Evolutionary conservation across 2,113 vertebrate genomes (phyloP).

Genomic region (Nyctibius bracteatus): DNA sequence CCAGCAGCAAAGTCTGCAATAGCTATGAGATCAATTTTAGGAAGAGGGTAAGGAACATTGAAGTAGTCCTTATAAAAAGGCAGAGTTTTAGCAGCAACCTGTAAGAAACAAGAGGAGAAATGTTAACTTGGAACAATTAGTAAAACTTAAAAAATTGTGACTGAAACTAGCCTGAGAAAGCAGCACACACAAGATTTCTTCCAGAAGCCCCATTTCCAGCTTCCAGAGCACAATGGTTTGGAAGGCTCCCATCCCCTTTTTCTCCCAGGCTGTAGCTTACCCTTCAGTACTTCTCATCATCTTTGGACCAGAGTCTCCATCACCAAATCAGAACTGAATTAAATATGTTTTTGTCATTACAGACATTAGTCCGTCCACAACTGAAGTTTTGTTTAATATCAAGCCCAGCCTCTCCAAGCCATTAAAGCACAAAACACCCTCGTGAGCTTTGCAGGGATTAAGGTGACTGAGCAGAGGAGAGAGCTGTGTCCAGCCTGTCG

Average conservation of each 20-base stretch:
- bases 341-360: background rate
- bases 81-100: constrained; percentile 99
- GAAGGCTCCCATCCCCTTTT: background rate
- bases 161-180: background rate
- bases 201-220: background rate
- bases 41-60: constrained; percentile 96
- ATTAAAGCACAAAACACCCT: background rate
- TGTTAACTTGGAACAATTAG: background rate
- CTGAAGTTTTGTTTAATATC: background rate
- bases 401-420: background rate
- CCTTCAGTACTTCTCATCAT: background rate
- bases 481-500: background rate
- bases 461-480: too few species aligned
- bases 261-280: background rate
- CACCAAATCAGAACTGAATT: background rate
- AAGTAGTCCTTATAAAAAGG: constrained; percentile 99
- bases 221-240: background rate
- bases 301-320: background rate
- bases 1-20: constrained; percentile 99
- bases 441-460: fast-evolving
- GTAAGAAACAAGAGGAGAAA: constrained; percentile 53
- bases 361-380: background rate
- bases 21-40: constrained; percentile 99
- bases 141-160: background rate
- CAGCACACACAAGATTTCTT: background rate